phyloP scores from a whole-genome alignment of 2,888 invertebrate species.

The Drosophila engyochracea region DNA sequence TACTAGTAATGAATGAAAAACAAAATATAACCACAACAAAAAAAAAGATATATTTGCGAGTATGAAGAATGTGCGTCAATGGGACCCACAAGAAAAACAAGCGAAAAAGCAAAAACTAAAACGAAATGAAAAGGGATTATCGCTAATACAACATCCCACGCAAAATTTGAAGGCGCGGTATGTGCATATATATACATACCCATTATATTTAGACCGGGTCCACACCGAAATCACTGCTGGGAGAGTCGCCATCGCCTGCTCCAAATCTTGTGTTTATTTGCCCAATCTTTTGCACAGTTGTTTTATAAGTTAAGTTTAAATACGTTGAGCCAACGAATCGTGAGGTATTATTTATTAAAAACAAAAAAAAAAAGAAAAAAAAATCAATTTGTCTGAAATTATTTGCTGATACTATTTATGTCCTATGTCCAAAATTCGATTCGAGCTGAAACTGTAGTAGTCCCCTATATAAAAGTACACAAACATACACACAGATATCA shows the following conservation, averaged over 20 bases:
- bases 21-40: background rate
- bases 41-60: background rate
- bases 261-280: constrained; percentile 52
- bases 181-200: constrained; percentile 12
- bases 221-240: constrained; percentile 50
- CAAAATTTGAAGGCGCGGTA: constrained; percentile 23
- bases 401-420: constrained; percentile 69
- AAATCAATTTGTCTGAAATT: constrained; percentile 65
- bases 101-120: background rate
- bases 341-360: constrained; percentile 77
- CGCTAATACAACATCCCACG: background rate
- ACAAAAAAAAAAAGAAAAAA: constrained; percentile 24
- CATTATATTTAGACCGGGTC: constrained; percentile 21
- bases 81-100: constrained; percentile 6
- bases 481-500: constrained; percentile 63
- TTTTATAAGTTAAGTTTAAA: constrained; percentile 75
- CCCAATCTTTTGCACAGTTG: constrained; percentile 74
- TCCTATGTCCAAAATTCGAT: constrained; percentile 41
- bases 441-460: constrained; percentile 46
- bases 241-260: constrained; percentile 13
- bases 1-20: constrained; percentile 6
- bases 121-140: background rate
- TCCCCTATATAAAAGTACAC: constrained; percentile 51
- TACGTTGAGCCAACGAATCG: constrained; percentile 77
- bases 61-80: constrained; percentile 7